phyloP scores from a whole-genome alignment of 2,113 vertebrate species.

The Myotis brandtii region DNA sequence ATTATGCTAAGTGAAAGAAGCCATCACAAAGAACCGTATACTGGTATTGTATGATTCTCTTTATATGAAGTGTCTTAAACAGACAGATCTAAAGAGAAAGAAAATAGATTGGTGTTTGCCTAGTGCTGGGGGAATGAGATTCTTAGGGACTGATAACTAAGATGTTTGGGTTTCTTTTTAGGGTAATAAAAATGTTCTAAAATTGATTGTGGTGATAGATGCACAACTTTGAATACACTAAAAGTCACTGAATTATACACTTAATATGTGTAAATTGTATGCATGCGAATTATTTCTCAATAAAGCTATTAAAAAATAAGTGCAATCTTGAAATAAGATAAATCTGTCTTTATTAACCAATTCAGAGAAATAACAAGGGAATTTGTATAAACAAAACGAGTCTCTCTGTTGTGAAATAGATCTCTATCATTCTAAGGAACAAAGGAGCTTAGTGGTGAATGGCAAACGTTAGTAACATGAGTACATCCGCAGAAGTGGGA shows the following conservation, averaged over 20 bases:
- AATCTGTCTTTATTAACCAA: not conserved
- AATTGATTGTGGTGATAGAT: not conserved
- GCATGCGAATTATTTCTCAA: not conserved
- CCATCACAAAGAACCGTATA: not conserved
- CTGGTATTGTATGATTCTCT: not conserved
- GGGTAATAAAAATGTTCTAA: not conserved
- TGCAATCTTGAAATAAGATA: constrained; percentile 14
- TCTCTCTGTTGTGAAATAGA: not conserved
- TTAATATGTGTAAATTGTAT: not conserved
- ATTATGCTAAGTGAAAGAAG: not conserved
- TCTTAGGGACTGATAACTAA: not conserved
- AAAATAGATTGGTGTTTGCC: not conserved
- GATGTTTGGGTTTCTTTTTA: not conserved
- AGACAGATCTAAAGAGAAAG: not conserved
- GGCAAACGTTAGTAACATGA: not conserved
- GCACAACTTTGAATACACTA: not conserved
- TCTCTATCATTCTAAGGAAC: not conserved
- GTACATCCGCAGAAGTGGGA: not conserved
- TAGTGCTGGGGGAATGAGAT: not conserved
- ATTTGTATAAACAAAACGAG: not conserved
- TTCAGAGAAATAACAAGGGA: not conserved
- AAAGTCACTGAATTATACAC: not conserved
- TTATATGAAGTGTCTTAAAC: not conserved
- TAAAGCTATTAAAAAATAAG: constrained; percentile 29
- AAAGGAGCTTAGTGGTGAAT: not conserved